Evolutionary conservation across 2,888 invertebrate species (phyloP), one percentile per base, ranked within the genome.

Genomic region (Caenorhabditis sp.): DNA sequence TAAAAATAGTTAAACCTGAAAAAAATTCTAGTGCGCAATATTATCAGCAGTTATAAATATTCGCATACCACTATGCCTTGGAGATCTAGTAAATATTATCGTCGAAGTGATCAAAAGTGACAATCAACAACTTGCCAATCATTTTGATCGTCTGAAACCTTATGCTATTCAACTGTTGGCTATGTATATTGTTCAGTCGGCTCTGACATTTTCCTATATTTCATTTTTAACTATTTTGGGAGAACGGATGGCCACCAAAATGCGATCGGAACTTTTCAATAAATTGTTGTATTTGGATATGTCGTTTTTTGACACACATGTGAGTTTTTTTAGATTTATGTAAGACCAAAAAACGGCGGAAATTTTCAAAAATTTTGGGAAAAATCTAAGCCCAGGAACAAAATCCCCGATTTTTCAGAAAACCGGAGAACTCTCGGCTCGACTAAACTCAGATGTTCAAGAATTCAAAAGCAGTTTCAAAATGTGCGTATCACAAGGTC

Each of bases 401-500:
- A n/a, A n/a, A n/a, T n/a, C n/a, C n/a, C n/a, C n/a, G n/a, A n/a
- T 36, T 37, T 63, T 69, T 14, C 62, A 78, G 77, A 81, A 77
- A 69, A 76, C 75, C 0, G 96, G 96, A 0, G 96, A 96, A 89
- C 91, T 97, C 55, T 92, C 95, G 10, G 95, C 94, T 88, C 92
- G 95, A 92, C 89, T 97, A 75, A 95, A 95, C 27, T 92, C 93
- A 57, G 97, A 97, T 89, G 92, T 97, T 10, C 96, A 97, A 88
- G 96, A 97, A 87, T 97, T 97, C 88, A 97, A 97, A 89, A 95
- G 95, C 83, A 93, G 94, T 0, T 97, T 97, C 88, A 97, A 97
- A 88, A 92, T 93, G 85, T 93, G 93, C 26, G 92, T 97, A 57
- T 94, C 96, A 0, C 95, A 95, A 84, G 97, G 97, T 0, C 89